These are phyloP conservation scores for Amblyornis subalaris DNA, from an alignment of 2,113 vertebrate species.

Conservation along the genomic window DNA sequence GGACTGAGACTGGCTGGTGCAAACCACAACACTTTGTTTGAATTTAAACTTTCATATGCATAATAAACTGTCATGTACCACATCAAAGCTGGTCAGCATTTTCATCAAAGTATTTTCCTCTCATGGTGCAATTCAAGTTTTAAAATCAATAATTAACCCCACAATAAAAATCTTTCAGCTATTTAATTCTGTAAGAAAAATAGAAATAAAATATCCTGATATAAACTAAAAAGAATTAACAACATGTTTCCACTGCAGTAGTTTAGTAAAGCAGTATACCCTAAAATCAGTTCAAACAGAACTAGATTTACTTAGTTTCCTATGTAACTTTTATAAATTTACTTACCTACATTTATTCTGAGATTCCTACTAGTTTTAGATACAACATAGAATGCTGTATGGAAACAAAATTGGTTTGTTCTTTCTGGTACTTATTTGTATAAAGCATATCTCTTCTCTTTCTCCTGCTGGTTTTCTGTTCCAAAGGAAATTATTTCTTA, in stretches of 20 bases:
- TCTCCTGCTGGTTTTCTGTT: neutral
- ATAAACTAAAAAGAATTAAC: neutral
- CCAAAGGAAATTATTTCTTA: neutral
- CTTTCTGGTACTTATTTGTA: neutral
- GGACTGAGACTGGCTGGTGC: neutral
- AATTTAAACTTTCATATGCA: neutral
- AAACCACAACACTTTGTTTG: neutral
- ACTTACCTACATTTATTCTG: neutral
- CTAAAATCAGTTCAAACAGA: neutral
- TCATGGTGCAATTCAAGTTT: neutral
- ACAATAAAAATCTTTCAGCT: neutral
- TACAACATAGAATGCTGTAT: neutral
- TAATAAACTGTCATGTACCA: neutral
- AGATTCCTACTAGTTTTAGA: neutral
- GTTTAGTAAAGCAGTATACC: neutral
- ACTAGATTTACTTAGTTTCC: neutral
- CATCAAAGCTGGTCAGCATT: neutral
- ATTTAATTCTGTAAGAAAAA: neutral
- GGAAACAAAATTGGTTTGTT: neutral
- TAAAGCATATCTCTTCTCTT: neutral
- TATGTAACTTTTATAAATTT: neutral
- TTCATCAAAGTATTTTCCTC: neutral
- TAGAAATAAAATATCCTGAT: neutral
- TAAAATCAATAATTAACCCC: neutral
- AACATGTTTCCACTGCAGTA: neutral